Evolutionary conservation across 2,797 vertebrate species (phyloP), one percentile per base, ranked within the genome.

Genomic region (Leontopithecus rosalia): DNA sequence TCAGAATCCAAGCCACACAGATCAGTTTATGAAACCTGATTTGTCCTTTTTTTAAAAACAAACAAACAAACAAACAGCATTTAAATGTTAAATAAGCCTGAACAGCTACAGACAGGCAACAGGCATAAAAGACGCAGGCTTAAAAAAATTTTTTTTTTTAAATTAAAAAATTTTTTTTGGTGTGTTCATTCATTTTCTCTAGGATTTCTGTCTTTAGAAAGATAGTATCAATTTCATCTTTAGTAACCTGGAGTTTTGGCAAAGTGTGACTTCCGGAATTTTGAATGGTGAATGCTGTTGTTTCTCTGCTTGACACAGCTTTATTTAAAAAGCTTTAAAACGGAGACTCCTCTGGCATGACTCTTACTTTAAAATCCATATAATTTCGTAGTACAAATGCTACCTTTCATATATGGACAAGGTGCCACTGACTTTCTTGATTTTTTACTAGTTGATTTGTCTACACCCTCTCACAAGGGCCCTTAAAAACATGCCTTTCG

Each of bases 1-100:
- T 96, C 96, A 95, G 97, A 96, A 98, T 76, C n/a, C 76, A 93
- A 77, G 93, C 92, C 76, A 70, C n/a, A 0, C 0, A 93, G 90
- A 97, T 97, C 95, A 97, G 96, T 96, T 95, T 94, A 57, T 97
- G 97, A 98, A 98, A 91, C 70, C 41, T 90, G 88, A 82, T 58
- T 92, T 84, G 82, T 50, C 80, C 96, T 98, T 92, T 84, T 48
- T 55, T 72, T 89, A 41, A 88, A 43, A 43, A 43, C 7, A 43
- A 41, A 41, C 4, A 41, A 41, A 41, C 4, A 41, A 41, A n/a
- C n/a, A n/a, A 43, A 90, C 9, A 92, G 90, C 87, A 93, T 98
- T 96, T 96, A 95, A 97, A 97, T 95, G 92, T 90, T 72, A 96
- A 97, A 94, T 98, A 98, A 96, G 98, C 88, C 96, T 81, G 90